These are phyloP conservation scores for Schrankia costaestrigalis DNA, from an alignment of 2,888 invertebrate genomes.

Conservation along the genomic window DNA sequence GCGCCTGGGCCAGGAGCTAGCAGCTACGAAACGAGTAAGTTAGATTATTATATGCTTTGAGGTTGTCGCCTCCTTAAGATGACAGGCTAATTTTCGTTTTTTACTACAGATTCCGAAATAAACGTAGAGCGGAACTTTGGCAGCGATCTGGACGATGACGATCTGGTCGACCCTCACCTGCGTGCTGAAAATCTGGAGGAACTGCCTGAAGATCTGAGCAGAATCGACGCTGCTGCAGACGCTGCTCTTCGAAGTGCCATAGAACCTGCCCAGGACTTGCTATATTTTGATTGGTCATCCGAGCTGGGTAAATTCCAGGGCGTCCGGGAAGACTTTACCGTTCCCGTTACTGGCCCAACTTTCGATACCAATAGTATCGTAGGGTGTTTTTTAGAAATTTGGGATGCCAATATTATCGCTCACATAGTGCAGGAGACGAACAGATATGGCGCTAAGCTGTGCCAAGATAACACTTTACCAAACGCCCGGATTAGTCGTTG, in stretches of 20 bases:
- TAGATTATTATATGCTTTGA: too few species aligned
- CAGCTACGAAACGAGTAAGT: too few species aligned
- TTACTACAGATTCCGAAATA: too few species aligned
- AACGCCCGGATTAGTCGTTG: background rate
- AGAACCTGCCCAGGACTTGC: background rate
- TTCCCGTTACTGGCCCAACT: background rate
- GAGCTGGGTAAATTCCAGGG: background rate
- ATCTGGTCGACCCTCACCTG: background rate
- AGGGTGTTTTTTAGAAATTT: background rate
- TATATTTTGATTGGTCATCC: background rate
- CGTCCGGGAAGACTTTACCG: background rate
- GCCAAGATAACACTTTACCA: background rate
- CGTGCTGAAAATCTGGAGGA: background rate
- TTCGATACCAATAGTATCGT: background rate
- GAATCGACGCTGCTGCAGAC: background rate
- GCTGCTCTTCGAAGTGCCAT: background rate
- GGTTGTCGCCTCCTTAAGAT: too few species aligned
- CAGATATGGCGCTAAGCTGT: background rate
- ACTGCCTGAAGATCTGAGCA: background rate
- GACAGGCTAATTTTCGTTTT: too few species aligned
- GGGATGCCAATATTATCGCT: background rate
- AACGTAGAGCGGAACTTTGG: too few species aligned
- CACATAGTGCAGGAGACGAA: background rate
- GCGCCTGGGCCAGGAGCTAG: background rate
- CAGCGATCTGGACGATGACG: background rate